Evolutionary conservation across 2,888 invertebrate genomes (phyloP).

Genomic region (Elysia crispata): DNA sequence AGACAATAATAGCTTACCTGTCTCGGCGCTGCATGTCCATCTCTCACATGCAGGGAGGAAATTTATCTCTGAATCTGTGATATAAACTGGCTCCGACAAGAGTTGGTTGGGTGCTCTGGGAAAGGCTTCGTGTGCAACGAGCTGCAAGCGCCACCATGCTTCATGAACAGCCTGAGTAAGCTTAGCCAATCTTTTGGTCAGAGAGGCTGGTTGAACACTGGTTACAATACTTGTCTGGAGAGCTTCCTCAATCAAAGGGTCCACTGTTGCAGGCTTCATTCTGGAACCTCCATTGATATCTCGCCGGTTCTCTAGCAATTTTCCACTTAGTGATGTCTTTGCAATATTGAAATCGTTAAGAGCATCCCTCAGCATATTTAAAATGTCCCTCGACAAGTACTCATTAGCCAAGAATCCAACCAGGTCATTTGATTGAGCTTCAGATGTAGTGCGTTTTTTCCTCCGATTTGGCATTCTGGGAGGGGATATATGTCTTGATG

Average conservation of each 20-base stretch:
- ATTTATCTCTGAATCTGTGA: constrained; percentile 55
- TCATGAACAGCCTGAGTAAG: constrained; percentile 81
- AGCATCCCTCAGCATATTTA: constrained; percentile 69
- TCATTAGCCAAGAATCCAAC: constrained; percentile 51
- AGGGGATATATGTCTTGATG: not conserved
- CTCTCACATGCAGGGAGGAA: constrained; percentile 40
- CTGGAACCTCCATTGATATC: constrained; percentile 38
- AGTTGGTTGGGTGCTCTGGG: constrained; percentile 64
- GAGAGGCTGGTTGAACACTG: constrained; percentile 58
- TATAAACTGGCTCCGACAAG: constrained; percentile 58
- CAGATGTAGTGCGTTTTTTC: constrained; percentile 14
- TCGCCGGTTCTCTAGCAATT: constrained; percentile 53
- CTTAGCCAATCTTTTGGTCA: constrained; percentile 77
- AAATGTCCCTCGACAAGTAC: constrained; percentile 63
- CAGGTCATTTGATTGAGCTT: constrained; percentile 17
- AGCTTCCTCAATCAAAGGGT: constrained; percentile 59
- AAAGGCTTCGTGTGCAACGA: constrained; percentile 79
- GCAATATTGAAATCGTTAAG: constrained; percentile 67
- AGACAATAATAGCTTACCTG: constrained; percentile 27
- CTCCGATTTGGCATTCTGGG: constrained; percentile 6
- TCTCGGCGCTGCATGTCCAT: constrained; percentile 45
- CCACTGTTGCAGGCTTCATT: constrained; percentile 43
- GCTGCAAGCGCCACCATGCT: constrained; percentile 85
- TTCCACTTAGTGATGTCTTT: constrained; percentile 61
- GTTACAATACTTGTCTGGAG: constrained; percentile 51